These are phyloP conservation scores for Heliangelus exortis DNA, from an alignment of 2,797 vertebrate genomes.

Conservation along the genomic window DNA sequence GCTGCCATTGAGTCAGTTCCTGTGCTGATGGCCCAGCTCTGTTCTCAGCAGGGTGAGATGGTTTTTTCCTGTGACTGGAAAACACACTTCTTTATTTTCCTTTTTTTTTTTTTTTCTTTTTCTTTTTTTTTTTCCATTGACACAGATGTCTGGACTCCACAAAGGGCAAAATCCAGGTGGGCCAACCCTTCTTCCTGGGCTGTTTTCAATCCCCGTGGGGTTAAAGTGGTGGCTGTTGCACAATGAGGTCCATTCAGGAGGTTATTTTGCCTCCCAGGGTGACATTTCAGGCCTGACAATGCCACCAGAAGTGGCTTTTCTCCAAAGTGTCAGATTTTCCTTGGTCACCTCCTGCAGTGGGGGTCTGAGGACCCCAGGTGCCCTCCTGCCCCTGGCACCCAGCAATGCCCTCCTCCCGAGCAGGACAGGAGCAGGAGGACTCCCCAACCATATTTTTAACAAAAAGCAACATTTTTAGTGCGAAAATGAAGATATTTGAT, in stretches of 20 bases:
- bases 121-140: slow-evolving; percentile 21
- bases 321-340: background rate
- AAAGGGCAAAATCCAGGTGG: slow-evolving; percentile 50
- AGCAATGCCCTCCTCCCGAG: rapidly evolving
- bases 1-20: slow-evolving; percentile 50
- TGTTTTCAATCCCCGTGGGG: slow-evolving; percentile 39
- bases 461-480: background rate
- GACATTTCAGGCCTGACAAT: slow-evolving; percentile 35
- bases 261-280: slow-evolving; percentile 15
- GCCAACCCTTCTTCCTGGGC: slow-evolving; percentile 29
- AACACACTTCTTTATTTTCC: slow-evolving; percentile 1
- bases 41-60: slow-evolving; percentile 25
- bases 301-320: background rate
- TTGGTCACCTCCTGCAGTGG: background rate
- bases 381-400: background rate
- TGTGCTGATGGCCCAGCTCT: slow-evolving; percentile 37
- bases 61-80: background rate
- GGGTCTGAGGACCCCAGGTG: background rate
- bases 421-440: background rate
- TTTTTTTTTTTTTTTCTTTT: background rate
- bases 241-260: slow-evolving; percentile 42
- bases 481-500: background rate
- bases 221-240: background rate
- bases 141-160: slow-evolving; percentile 36
- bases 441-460: background rate